These are phyloP conservation scores for Manis pentadactyla DNA, from an alignment of 2,797 vertebrate species.

Conservation along the genomic window DNA sequence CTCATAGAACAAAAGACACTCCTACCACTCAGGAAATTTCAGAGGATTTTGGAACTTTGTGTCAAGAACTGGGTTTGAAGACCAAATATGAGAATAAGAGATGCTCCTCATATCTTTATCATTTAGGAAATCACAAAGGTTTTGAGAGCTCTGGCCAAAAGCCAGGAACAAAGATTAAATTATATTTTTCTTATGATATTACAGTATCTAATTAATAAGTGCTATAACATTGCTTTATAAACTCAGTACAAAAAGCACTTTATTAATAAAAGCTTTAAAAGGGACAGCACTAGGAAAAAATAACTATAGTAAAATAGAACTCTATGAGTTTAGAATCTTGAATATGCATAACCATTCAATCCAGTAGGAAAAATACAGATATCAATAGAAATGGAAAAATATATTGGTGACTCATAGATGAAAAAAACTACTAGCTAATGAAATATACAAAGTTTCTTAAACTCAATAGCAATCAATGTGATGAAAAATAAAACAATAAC, in stretches of 20 bases:
- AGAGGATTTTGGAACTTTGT: neutral
- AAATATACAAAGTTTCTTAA: neutral
- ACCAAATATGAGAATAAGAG: neutral
- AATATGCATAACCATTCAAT: neutral
- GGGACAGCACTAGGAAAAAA: neutral
- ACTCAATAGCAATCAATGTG: neutral
- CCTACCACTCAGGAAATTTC: neutral
- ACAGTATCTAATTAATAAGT: neutral
- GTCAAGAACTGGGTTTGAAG: neutral
- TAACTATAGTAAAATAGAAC: neutral
- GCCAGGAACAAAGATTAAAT: neutral
- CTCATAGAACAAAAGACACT: neutral
- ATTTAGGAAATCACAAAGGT: neutral
- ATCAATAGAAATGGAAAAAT: neutral
- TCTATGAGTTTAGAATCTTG: neutral
- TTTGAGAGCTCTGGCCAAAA: neutral
- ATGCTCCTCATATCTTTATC: neutral
- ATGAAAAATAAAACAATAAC: neutral
- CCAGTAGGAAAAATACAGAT: neutral
- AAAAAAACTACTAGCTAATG: neutral
- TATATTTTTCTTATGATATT: neutral
- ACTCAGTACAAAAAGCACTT: neutral
- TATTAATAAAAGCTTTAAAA: neutral
- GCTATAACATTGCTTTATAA: neutral
- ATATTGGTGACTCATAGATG: neutral